Base-by-base conservation (phyloP, 2,113 vertebrate genomes). In the Microcebus tavaratra region DNA sequence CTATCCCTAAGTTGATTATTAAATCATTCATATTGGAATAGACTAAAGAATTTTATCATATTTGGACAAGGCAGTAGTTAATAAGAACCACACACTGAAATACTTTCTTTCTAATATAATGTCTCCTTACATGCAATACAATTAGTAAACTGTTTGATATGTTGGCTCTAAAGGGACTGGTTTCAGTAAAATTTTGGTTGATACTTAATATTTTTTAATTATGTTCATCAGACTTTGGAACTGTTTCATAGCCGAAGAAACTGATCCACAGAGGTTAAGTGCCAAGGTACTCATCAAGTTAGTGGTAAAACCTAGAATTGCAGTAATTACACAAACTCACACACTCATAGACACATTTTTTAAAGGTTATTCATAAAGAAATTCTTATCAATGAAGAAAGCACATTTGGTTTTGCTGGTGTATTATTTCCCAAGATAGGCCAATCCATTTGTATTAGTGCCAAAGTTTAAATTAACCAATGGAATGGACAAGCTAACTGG, bases 51-150 rank as follows among this genome's bases (percentile, higher is more conserved):
- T 53, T 86, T 73, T 95, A 92, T 94, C 57, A 80, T 78, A 92
- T 94, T 94, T 97, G 57, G 70, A 83, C 21, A 76, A 92, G 27
- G 23, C 68, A 83, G 75, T 83, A 93, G 90, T 96, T 96, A 95
- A 87, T 95, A 89, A 81, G 87, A 98, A 93, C 65, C 79, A 88
- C 29, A 88, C 18, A 72, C 27, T 63, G 65, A 48, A 97, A 31
- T 73, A 29, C 18, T 87, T 95, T 96, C 42, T 90, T 84, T 78
- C 50, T 90, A 96, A 88, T 63, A 81, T 61, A 87, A 72, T 53
- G 18, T 53, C 34, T 31, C 61, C 2, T 88, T 86, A n/a, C 67
- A 59, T 73, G 67, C 12, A 89, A 67, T 42, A 76, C 29, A 89
- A 91, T 36, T 70, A 73, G 63, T 57, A 93, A 90, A 95, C 72